A percentile compares a stretch with the other conserved stretches of the same genome.
Conservation (phyloP, 2,888 invertebrate genomes). For the Parapristionchus giblindavisi region DNA sequence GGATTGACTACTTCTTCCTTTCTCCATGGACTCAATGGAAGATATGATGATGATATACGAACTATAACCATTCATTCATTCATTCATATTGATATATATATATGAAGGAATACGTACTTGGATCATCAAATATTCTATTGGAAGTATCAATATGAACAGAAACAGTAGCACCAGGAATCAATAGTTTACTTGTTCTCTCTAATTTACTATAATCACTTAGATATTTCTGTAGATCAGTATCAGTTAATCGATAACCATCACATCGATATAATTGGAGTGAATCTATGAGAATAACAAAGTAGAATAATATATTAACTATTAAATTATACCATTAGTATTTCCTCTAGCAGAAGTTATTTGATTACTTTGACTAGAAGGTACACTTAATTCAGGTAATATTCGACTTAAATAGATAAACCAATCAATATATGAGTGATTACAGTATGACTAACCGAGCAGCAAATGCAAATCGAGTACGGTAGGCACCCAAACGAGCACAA, state of each 20-base stretch:
- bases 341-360: background rate
- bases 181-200: slow-evolving; percentile 49
- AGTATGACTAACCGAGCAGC: slow-evolving; percentile 49
- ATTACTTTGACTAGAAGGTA: background rate
- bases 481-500: slow-evolving; percentile 52
- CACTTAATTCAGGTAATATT: slow-evolving; percentile 27
- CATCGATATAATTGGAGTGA: slow-evolving; percentile 58
- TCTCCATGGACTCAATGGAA: slow-evolving; percentile 76
- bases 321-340: background rate
- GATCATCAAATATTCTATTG: slow-evolving; percentile 43
- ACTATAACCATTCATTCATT: too few species aligned
- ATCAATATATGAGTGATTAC: background rate
- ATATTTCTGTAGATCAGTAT: slow-evolving; percentile 61
- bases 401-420: slow-evolving; percentile 7
- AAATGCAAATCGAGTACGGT: slow-evolving; percentile 65
- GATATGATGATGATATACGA: slow-evolving; percentile 83
- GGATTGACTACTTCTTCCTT: slow-evolving; percentile 37
- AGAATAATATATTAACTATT: too few species aligned
- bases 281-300: too few species aligned
- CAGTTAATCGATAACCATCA: slow-evolving; percentile 58
- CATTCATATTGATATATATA: too few species aligned
- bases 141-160: slow-evolving; percentile 45
- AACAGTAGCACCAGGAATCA: slow-evolving; percentile 49
- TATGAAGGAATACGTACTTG: too few species aligned
- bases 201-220: slow-evolving; percentile 56